Evolutionary conservation across 2,888 invertebrate species (phyloP).

Genomic region (Neoascia interrupta): DNA sequence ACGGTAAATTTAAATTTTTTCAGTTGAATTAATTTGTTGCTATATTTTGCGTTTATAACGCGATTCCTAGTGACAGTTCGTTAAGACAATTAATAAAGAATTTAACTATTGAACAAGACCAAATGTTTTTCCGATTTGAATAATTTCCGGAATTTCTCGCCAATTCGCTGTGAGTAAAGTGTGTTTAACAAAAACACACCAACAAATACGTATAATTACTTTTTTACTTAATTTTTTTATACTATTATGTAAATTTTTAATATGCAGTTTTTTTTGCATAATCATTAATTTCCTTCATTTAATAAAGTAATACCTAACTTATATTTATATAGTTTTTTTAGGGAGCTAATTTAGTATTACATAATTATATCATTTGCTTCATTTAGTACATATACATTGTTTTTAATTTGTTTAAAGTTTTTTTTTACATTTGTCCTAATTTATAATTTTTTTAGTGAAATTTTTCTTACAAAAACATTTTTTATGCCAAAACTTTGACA

Average conservation of each 20-base stretch:
- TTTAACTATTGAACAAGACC: no score
- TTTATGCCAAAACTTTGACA: constrained; percentile 1
- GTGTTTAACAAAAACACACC: no score
- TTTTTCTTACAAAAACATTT: constrained; percentile 8
- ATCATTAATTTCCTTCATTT: constrained; percentile 29
- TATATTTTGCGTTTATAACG: no score
- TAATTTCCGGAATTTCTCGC: no score
- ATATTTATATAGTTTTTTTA: constrained; percentile 39
- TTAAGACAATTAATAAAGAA: no score
- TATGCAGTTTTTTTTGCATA: constrained; percentile 32
- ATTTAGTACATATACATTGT: constrained; percentile 40
- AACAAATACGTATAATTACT: no score
- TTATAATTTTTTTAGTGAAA: constrained; percentile 30
- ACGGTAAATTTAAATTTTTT: no score
- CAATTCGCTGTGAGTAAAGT: no score
- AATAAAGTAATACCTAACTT: constrained; percentile 52
- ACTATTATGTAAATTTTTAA: not conserved
- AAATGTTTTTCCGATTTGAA: no score
- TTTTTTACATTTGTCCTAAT: constrained; percentile 71
- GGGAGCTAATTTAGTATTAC: constrained; percentile 70
- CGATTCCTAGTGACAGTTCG: no score
- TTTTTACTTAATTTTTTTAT: no score
- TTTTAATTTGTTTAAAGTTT: constrained; percentile 22
- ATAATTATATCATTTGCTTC: constrained; percentile 70
- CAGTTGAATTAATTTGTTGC: no score